Evolutionary conservation across 2,797 vertebrate species (phyloP).

Genomic region (Cryptoprocta ferox): DNA sequence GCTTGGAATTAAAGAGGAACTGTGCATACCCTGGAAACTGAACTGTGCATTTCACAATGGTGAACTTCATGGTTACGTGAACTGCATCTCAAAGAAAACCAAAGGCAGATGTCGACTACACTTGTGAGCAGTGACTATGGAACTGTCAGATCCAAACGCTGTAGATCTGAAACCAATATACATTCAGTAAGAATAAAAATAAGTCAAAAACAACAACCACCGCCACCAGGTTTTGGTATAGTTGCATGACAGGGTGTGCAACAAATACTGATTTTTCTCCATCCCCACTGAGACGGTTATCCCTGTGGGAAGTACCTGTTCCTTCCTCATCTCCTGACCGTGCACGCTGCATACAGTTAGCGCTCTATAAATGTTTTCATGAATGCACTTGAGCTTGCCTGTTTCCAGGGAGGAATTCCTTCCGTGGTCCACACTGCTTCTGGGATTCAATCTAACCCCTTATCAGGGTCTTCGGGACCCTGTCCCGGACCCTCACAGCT

Average conservation of each 20-base stretch:
- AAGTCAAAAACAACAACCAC: not conserved
- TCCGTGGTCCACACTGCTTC: not conserved
- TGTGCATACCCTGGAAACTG: not conserved
- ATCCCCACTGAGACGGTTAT: not conserved
- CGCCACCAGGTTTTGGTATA: not conserved
- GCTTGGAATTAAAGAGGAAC: not conserved
- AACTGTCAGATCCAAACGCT: not conserved
- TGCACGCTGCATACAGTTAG: not conserved
- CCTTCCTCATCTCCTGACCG: not conserved
- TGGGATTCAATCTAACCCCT: not conserved
- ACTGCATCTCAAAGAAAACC: not conserved
- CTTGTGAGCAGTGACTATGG: not conserved
- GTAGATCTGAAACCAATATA: not conserved
- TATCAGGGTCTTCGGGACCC: not conserved
- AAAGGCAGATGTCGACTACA: not conserved
- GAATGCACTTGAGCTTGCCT: not conserved
- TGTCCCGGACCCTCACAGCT: not conserved
- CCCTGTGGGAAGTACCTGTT: not conserved
- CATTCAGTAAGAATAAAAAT: not conserved
- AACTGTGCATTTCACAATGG: not conserved
- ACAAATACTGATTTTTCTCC: not conserved
- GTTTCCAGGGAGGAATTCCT: not conserved
- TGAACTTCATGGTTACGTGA: not conserved
- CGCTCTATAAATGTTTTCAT: not conserved
- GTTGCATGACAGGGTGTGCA: accelerated